Base-by-base conservation (phyloP, 2,888 invertebrate species). In the Sinhomidia bicolor region DNA sequence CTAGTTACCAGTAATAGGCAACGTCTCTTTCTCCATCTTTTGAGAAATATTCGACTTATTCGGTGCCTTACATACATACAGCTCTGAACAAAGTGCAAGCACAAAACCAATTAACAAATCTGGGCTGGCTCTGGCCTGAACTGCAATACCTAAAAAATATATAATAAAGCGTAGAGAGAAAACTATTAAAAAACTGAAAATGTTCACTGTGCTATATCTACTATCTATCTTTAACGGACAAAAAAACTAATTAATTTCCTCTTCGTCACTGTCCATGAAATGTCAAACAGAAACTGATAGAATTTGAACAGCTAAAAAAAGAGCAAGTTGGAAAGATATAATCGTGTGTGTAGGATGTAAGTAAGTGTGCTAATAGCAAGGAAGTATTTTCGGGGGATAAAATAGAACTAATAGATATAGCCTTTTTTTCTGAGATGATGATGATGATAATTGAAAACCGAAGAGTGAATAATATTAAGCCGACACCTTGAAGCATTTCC, bases 231-330 rank as follows among this genome's bases (percentile, higher is more conserved):
- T 9, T n/a, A 54, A 57, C 51, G 29, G 57, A 71, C 80, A 62
- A 80, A 87, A 83, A 71, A 83, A 84, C 60, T 84, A 89, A 89
- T 89, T 89, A 85, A 89, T 89, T 89, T 87, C 84, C 41, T 80
- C 83, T 86, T 86, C 86, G 80, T 86, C 80, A 71, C 86, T 85
- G 89, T 89, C 89, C 89, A 89, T 89, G 89, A 89, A 83, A 83
- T 84, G 89, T 89, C 89, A 89, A 86, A 86, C 71, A 86, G 80
- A 23, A 32, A 86, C 71, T 80, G 80, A 23, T n/a, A 65, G 60
- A 60, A 26, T 1, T 17, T 23, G 26, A 60, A 47, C 47, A 47
- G n/a, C n/a, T n/a, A n/a, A n/a, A n/a, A n/a, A n/a, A n/a, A n/a
- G 12, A 47, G n/a, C 4, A 47, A 47, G n/a, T 47, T n/a, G n/a